Percentiles rank a stretch among this genome's conserved stretches.
These are phyloP conservation scores for Parascotia fuliginaria DNA, from an alignment of 2,888 invertebrate genomes.

Conservation along the genomic window DNA sequence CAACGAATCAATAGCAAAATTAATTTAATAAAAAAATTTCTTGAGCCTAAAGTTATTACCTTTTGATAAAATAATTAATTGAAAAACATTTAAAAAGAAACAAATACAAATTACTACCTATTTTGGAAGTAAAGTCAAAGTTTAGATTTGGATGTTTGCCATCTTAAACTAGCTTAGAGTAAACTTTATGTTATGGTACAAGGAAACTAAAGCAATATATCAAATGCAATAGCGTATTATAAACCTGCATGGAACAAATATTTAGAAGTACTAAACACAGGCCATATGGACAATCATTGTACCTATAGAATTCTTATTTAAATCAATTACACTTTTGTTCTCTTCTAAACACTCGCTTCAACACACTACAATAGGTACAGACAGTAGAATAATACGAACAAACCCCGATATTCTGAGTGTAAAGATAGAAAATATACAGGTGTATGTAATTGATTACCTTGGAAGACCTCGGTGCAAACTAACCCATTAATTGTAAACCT, in stretches of 20 bases:
- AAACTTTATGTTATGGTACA: no score
- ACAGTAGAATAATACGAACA: slow-evolving; percentile 6
- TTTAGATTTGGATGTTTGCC: slow-evolving; percentile 6
- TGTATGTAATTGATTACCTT: slow-evolving; percentile 59
- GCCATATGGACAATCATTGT: not conserved
- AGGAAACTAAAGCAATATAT: slow-evolving; percentile 1
- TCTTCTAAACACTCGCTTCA: no score
- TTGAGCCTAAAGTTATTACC: not conserved
- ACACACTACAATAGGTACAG: no score
- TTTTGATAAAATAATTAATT: not conserved
- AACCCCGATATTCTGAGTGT: slow-evolving; percentile 5
- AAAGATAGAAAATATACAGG: slow-evolving; percentile 45
- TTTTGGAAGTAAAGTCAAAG: slow-evolving; percentile 1
- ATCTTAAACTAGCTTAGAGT: not conserved
- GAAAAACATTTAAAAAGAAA: not conserved
- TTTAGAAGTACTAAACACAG: not conserved
- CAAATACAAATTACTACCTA: no score
- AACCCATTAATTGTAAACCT: slow-evolving; percentile 54
- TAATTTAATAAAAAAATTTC: no score
- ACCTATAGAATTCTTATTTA: no score
- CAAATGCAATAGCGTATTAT: not conserved
- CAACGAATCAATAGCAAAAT: no score
- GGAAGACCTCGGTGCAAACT: slow-evolving; percentile 51
- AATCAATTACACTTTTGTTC: no score
- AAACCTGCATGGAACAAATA: not conserved